Percentiles rank a stretch among this genome's conserved stretches.
phyloP scores from a whole-genome alignment of 2,888 invertebrate species.

The Drosophila meridionalis region DNA sequence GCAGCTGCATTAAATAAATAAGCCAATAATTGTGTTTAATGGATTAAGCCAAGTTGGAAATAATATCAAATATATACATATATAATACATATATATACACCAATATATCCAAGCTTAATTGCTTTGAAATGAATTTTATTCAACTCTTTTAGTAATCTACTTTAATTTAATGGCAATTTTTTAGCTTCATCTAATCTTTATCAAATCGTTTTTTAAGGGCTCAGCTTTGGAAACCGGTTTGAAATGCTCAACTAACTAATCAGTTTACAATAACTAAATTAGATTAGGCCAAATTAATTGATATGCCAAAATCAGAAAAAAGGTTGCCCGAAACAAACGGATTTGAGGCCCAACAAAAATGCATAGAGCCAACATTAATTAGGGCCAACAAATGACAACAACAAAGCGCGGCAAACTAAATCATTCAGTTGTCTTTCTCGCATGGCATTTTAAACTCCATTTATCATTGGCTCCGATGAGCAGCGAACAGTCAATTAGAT shows the following conservation, averaged over 20 bases:
- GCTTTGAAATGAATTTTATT: not conserved
- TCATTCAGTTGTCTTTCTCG: constrained; percentile 56
- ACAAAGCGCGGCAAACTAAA: constrained; percentile 51
- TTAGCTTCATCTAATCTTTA: not conserved
- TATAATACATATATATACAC: not conserved
- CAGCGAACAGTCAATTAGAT: constrained; percentile 12
- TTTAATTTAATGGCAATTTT: constrained; percentile 9
- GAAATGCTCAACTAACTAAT: constrained; percentile 38
- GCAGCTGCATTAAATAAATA: constrained; percentile 10
- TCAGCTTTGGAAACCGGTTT: constrained; percentile 20
- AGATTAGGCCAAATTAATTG: constrained; percentile 67
- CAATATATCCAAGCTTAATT: not conserved
- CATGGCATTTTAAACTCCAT: constrained; percentile 69
- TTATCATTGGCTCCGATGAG: constrained; percentile 69
- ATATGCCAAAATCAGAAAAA: constrained; percentile 29
- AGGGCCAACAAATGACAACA: constrained; percentile 41
- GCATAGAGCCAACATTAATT: constrained; percentile 62
- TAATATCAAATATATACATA: not conserved
- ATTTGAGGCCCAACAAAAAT: constrained; percentile 14
- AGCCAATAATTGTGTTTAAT: constrained; percentile 16
- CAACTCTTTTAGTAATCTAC: constrained; percentile 29
- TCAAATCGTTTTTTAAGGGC: constrained; percentile 6
- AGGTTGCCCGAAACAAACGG: constrained; percentile 12
- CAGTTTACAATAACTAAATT: constrained; percentile 65
- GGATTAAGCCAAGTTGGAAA: constrained; percentile 9